phyloP scores from a whole-genome alignment of 2,888 invertebrate species.

The Stratiomys singularior region DNA sequence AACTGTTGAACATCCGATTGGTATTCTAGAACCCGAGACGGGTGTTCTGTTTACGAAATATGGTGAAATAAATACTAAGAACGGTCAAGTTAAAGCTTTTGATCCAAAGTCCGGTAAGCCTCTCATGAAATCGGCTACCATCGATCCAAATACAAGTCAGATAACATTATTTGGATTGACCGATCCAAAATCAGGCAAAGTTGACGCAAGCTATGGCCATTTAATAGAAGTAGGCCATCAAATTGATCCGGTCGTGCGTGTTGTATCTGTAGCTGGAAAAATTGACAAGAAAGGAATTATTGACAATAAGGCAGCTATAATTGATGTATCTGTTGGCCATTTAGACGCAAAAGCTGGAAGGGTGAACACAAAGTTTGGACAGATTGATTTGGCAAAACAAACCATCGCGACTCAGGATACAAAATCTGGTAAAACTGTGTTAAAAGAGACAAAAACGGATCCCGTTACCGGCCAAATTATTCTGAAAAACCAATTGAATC shows the following conservation, averaged over 20 bases:
- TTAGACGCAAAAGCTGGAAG: conserved; percentile 71
- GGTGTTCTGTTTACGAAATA: conserved; percentile 72
- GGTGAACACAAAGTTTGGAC: conserved; percentile 73
- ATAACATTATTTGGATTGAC: conserved; percentile 66
- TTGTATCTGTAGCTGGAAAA: conserved; percentile 71
- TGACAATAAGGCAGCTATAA: conserved; percentile 70
- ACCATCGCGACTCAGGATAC: conserved; percentile 72
- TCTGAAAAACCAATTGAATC: conserved; percentile 71
- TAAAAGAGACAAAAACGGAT: conserved; percentile 71
- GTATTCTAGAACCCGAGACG: conserved; percentile 70
- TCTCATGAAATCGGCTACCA: conserved; percentile 70
- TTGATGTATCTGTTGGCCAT: conserved; percentile 71
- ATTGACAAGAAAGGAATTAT: conserved; percentile 72
- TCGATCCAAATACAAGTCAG: conserved; percentile 73
- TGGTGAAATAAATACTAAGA: conserved; percentile 72
- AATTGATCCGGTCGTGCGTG: conserved; percentile 70
- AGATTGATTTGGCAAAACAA: conserved; percentile 71
- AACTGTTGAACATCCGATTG: conserved; percentile 72
- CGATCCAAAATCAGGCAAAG: conserved; percentile 70
- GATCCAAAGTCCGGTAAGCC: conserved; percentile 71
- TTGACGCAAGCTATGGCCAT: conserved; percentile 71
- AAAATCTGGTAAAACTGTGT: conserved; percentile 72
- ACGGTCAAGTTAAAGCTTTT: conserved; percentile 67
- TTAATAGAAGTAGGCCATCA: conserved; percentile 69
- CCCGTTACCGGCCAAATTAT: conserved; percentile 71